These are phyloP conservation scores for Sweltsa coloradensis DNA, from an alignment of 1,140 invertebrate genomes.

Conservation along the genomic window DNA sequence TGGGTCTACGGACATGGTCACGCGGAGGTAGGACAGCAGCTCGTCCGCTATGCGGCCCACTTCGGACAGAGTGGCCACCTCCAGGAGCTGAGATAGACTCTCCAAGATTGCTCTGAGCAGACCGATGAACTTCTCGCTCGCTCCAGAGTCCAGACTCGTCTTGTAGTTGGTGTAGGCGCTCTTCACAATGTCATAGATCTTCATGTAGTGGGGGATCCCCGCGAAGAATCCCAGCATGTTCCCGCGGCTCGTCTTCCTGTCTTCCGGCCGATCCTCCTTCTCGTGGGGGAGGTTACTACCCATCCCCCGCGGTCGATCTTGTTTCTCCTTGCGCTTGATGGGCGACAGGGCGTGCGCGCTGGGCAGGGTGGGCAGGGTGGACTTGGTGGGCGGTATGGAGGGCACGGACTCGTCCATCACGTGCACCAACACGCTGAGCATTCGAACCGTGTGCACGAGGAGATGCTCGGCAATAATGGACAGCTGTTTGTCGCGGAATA, in stretches of 20 bases:
- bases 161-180: constrained; percentile 70
- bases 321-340: constrained; percentile 30
- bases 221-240: constrained; percentile 47
- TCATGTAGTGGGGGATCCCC: constrained; percentile 59
- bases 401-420: constrained; percentile 56
- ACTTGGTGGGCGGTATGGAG: constrained; percentile 30
- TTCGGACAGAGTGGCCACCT: constrained; percentile 59
- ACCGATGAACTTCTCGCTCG: constrained; percentile 59
- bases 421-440: constrained; percentile 62
- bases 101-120: constrained; percentile 52
- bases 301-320: neutral
- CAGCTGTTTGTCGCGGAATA: constrained; percentile 19
- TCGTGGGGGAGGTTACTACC: neutral
- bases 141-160: constrained; percentile 50
- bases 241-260: constrained; percentile 26
- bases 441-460: constrained; percentile 49
- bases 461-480: constrained; percentile 43
- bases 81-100: constrained; percentile 60
- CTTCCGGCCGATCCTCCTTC: constrained; percentile 5
- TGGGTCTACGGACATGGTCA: constrained; percentile 55
- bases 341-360: constrained; percentile 37
- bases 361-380: constrained; percentile 41
- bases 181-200: constrained; percentile 59
- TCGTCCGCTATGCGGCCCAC: constrained; percentile 67
- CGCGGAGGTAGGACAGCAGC: constrained; percentile 60